These are phyloP conservation scores for Camponotus floridanus DNA, from an alignment of 1,140 invertebrate genomes.

Conservation along the genomic window DNA sequence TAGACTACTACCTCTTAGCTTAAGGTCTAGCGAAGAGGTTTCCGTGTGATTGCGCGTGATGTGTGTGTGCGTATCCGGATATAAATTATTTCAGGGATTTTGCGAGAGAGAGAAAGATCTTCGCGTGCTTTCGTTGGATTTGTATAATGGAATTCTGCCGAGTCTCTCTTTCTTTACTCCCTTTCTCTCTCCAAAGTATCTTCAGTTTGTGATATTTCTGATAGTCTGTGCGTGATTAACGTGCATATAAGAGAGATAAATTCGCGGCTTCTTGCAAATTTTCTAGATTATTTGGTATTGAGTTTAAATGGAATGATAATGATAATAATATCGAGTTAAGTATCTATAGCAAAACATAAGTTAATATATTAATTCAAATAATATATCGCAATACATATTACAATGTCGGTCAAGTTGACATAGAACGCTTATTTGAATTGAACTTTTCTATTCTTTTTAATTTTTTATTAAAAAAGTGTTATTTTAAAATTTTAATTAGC, in stretches of 20 bases:
- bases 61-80: slow-evolving; percentile 57
- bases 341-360: neutral
- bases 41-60: slow-evolving; percentile 38
- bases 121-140: slow-evolving; percentile 50
- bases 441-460: neutral
- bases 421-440: neutral
- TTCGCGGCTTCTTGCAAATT: neutral
- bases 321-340: neutral
- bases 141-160: slow-evolving; percentile 69
- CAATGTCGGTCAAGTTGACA: neutral
- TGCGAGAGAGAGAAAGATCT: neutral
- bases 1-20: slow-evolving; percentile 27
- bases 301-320: neutral
- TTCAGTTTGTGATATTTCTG: neutral
- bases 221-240: neutral
- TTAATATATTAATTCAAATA: neutral
- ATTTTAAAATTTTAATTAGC: neutral
- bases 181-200: slow-evolving; percentile 19
- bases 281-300: neutral
- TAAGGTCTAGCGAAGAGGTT: neutral
- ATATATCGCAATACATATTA: neutral
- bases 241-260: neutral
- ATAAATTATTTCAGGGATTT: slow-evolving; percentile 74
- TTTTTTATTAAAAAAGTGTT: neutral
- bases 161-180: neutral